Evolutionary conservation across 2,888 invertebrate genomes (phyloP).

Genomic region (Melieria crassipennis): DNA sequence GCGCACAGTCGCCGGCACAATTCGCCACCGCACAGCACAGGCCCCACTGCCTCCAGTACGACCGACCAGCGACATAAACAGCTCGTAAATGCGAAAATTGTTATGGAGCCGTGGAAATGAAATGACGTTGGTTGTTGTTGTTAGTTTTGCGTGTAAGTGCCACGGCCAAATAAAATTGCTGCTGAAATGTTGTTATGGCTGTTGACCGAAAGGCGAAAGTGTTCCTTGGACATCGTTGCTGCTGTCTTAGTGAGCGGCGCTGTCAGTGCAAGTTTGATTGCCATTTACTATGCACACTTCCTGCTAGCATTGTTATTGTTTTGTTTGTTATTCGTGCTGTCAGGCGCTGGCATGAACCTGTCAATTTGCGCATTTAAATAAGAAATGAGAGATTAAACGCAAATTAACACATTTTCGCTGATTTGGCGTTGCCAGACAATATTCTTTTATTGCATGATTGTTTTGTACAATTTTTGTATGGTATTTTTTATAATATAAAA

Average conservation of each 20-base stretch:
- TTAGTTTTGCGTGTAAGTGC: too few relatives aligned
- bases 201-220: neutral
- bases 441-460: too few relatives aligned
- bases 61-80: slow-evolving; percentile 20
- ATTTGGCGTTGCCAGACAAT: too few relatives aligned
- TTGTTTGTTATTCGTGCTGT: slow-evolving; percentile 19
- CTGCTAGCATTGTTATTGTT: neutral
- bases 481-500: too few relatives aligned
- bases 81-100: slow-evolving; percentile 26
- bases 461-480: too few relatives aligned
- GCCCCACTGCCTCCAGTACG: neutral
- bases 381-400: slow-evolving; percentile 1
- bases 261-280: slow-evolving; percentile 9
- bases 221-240: neutral
- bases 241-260: neutral
- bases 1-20: neutral
- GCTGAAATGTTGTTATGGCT: neutral
- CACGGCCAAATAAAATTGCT: neutral
- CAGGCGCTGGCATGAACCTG: slow-evolving; percentile 21
- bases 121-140: too few relatives aligned
- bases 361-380: slow-evolving; percentile 27
- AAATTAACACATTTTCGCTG: too few relatives aligned
- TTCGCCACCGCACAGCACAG: too few relatives aligned
- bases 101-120: neutral
- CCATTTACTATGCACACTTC: neutral